A percentile compares a stretch with the other conserved stretches of the same genome.
phyloP scores from a whole-genome alignment of 2,888 invertebrate species.

The Pyrochroa serraticornis region DNA sequence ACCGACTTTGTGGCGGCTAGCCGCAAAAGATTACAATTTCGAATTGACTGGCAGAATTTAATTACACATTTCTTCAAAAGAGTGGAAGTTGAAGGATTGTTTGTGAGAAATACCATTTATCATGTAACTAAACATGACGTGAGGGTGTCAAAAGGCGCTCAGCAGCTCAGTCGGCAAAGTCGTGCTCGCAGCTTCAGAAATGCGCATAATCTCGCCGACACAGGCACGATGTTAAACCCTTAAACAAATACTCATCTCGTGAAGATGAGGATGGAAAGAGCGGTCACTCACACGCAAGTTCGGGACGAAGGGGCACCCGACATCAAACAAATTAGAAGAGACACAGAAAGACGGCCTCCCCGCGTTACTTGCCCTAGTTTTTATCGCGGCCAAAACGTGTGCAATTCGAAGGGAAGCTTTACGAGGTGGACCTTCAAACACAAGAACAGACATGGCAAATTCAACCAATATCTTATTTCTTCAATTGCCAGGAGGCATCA shows the following conservation, averaged over 20 bases:
- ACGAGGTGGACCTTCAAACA: too few species aligned
- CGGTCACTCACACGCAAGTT: conserved; percentile 22
- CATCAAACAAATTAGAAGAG: conserved; percentile 19
- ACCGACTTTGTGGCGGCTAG: too few species aligned
- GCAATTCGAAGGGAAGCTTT: too few species aligned
- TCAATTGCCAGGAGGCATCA: too few species aligned
- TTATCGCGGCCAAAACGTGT: too few species aligned
- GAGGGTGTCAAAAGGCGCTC: conserved; percentile 50
- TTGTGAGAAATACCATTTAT: conserved; percentile 50
- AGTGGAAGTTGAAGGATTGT: conserved; percentile 40
- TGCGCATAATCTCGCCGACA: conserved; percentile 30
- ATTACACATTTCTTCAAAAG: conserved; percentile 46
- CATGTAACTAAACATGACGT: conserved; percentile 50
- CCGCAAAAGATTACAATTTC: conserved; percentile 11
- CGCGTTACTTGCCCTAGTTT: not conserved
- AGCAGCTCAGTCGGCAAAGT: conserved; percentile 29
- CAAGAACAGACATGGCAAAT: too few species aligned
- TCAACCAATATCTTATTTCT: too few species aligned
- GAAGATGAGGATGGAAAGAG: conserved; percentile 20
- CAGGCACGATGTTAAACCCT: conserved; percentile 32
- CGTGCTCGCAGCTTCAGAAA: conserved; percentile 27
- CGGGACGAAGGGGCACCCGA: conserved; percentile 11
- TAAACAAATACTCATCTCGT: conserved; percentile 31
- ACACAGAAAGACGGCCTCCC: not conserved
- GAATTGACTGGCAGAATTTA: conserved; percentile 51